These are phyloP conservation scores for Myotis lucifugus DNA, from an alignment of 2,113 vertebrate genomes.

Conservation along the genomic window DNA sequence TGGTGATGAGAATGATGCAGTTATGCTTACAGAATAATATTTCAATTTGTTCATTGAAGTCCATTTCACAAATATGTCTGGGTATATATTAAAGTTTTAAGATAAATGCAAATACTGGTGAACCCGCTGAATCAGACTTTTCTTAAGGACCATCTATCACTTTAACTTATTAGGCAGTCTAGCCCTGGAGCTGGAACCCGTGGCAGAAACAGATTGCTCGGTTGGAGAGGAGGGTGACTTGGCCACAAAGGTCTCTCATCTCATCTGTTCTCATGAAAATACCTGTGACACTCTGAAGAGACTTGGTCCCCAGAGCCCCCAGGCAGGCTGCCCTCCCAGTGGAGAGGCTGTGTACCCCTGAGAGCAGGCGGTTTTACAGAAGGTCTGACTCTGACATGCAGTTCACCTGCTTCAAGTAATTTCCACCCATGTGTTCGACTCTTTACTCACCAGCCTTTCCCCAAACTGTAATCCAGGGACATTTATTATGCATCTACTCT, in stretches of 20 bases:
- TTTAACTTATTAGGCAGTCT: slow-evolving; percentile 36
- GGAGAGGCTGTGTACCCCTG: accelerated
- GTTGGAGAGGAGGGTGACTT: neutral
- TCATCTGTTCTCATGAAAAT: slow-evolving; percentile 47
- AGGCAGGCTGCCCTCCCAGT: neutral
- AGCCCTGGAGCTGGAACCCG: neutral
- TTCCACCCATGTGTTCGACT: neutral
- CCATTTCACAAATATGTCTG: neutral
- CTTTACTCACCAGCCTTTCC: neutral
- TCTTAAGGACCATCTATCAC: slow-evolving; percentile 35
- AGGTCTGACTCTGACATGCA: neutral
- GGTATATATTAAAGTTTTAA: slow-evolving; percentile 52
- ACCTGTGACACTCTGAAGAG: neutral
- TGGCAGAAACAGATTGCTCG: slow-evolving; percentile 57
- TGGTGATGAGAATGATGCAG: neutral
- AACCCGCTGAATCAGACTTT: slow-evolving; percentile 33
- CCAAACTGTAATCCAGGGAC: neutral
- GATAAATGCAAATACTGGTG: slow-evolving; percentile 32
- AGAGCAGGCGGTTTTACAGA: neutral
- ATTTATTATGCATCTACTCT: neutral
- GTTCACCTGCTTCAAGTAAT: neutral
- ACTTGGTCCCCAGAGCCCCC: neutral
- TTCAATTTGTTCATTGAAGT: neutral
- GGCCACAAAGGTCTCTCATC: slow-evolving; percentile 16
- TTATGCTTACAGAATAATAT: neutral